Base-by-base conservation (phyloP, 2,113 vertebrate genomes). In the Galemys pyrenaicus region DNA sequence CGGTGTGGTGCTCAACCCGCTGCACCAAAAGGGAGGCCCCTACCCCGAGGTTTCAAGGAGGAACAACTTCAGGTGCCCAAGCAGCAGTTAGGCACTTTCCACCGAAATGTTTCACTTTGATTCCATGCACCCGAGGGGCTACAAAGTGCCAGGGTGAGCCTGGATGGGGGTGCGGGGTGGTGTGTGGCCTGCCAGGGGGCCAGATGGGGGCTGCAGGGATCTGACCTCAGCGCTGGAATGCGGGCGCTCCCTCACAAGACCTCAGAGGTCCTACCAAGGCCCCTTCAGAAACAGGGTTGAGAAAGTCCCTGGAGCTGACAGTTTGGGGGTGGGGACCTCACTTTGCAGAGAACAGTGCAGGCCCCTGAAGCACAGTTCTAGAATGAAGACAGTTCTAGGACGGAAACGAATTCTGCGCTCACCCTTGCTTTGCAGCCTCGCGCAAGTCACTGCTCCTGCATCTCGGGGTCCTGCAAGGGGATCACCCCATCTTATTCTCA, bases 311-410 rank as follows among this genome's bases (percentile, higher is more conserved):
- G 35, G 56, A 58, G 30, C 15, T 44, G 60, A 22, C 22, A 4
- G 5, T 28, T 35, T 5, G 41, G 62, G 28, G 62, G 30, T 11
- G 0, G 24, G 24, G 62, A 5, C 24, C 64, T 37, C 24, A 1
- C 9, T 8, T 37, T 9, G 20, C 3, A 15, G 39, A 58, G 46
- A 1, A 67, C 60, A 17, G 22, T 9, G 12, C 8, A 13, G 81
- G 49, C 26, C 68, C 16, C 1, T 0, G 1, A 20, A 41, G 73
- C 30, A 6, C 26, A 41, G 71, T 26, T 13, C 2, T 26, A 1
- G 3, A 19, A 64, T 24, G 10, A 83, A 16, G 0, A 2, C 16
- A 41, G 71, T 26, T 13, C 2, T 26, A 1, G 3, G 16, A 58
- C 24, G 10, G 54, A 68, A 11, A 5, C 3, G 3, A 32, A 9